Percentiles rank a stretch among this genome's conserved stretches.
Conservation (phyloP, 2,888 invertebrate genomes). For the Shargacucullia verbasci region DNA sequence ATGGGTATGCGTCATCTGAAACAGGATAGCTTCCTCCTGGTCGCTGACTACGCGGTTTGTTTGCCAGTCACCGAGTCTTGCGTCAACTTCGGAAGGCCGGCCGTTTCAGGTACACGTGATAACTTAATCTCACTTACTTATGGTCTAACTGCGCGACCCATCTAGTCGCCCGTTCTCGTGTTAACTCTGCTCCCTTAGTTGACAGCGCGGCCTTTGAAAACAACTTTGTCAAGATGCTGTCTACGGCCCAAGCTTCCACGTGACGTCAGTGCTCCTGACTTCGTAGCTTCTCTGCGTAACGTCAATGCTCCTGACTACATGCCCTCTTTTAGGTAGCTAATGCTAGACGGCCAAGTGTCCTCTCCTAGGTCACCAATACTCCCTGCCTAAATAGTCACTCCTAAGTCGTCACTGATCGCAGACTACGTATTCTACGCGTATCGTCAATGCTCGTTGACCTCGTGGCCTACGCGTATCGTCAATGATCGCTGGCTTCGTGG, state of each 20-base stretch:
- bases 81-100: slow-evolving; percentile 2
- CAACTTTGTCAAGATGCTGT: slow-evolving; percentile 1
- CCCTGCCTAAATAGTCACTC: slow-evolving; percentile 7
- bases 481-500: slow-evolving; percentile 13
- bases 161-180: slow-evolving; percentile 29
- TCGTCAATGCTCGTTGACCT: slow-evolving; percentile 1
- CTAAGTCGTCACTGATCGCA: slow-evolving; percentile 14
- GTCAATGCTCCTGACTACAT: slow-evolving; percentile 9
- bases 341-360: slow-evolving; percentile 16
- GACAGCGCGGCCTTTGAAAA: slow-evolving; percentile 33
- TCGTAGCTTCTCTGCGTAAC: background rate
- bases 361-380: slow-evolving; percentile 8
- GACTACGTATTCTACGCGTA: background rate
- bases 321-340: too few species aligned
- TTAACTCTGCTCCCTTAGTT: slow-evolving; percentile 43
- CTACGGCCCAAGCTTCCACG: slow-evolving; percentile 13
- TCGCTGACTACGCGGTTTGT: slow-evolving; percentile 5
- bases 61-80: slow-evolving; percentile 3
- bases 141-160: slow-evolving; percentile 22
- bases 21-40: slow-evolving; percentile 1
- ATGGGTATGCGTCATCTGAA: slow-evolving; percentile 18
- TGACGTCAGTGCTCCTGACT: slow-evolving; percentile 8
- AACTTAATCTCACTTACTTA: background rate
- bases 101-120: slow-evolving; percentile 17
- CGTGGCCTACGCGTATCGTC: background rate